Percentiles rank a stretch among this genome's conserved stretches.
phyloP scores from a whole-genome alignment of 1,140 invertebrate species.

The Bombus superbus region DNA sequence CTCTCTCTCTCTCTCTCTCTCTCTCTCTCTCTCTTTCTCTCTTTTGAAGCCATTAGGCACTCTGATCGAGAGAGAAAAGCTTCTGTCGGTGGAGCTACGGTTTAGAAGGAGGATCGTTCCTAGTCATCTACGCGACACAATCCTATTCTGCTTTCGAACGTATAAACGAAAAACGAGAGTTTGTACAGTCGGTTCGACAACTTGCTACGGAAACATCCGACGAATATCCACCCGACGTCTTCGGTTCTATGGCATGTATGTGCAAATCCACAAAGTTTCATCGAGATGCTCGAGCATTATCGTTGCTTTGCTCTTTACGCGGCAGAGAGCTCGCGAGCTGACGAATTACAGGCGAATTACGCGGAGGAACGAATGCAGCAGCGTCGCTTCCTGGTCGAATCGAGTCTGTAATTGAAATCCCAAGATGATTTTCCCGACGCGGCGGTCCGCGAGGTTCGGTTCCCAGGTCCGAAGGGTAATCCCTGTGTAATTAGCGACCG shows the following conservation, averaged over 20 bases:
- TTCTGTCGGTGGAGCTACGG: too few species aligned
- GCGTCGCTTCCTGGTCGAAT: constrained; percentile 6
- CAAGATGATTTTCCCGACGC: constrained; percentile 10
- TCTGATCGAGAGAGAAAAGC: not conserved
- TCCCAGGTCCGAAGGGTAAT: not conserved
- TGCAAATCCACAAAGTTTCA: not conserved
- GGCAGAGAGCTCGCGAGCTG: not conserved
- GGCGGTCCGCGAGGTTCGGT: not conserved
- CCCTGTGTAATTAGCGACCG: constrained; percentile 36
- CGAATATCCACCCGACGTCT: too few species aligned
- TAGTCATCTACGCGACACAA: too few species aligned
- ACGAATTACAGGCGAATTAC: not conserved
- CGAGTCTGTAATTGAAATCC: constrained; percentile 36
- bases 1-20: too few species aligned
- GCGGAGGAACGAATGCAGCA: not conserved
- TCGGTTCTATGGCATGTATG: too few species aligned
- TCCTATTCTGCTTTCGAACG: too few species aligned
- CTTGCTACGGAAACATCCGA: too few species aligned
- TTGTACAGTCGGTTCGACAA: too few species aligned
- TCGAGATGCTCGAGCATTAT: not conserved
- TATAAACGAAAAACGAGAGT: too few species aligned
- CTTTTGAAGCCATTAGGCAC: not conserved
- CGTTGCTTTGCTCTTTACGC: too few species aligned
- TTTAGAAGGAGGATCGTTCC: too few species aligned
- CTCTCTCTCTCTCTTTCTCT: too few species aligned